Conservation (phyloP, 2,888 invertebrate species). For the Entomobrya multifasciata region DNA sequence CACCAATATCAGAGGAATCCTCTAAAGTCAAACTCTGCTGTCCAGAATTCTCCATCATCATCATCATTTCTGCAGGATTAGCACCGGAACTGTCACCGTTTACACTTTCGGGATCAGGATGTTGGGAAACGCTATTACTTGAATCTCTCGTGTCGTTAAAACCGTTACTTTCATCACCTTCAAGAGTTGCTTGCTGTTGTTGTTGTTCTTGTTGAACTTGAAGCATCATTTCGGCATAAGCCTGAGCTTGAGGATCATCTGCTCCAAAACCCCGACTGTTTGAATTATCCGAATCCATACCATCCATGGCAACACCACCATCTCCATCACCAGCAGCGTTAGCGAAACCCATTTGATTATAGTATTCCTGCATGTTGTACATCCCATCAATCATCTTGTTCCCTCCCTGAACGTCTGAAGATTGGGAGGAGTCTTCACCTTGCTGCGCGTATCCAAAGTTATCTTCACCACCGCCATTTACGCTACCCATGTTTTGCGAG, state of each 20-base stretch:
- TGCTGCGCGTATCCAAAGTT: constrained; percentile 3
- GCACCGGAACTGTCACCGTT: constrained; percentile 75
- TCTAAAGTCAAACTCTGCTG: constrained; percentile 73
- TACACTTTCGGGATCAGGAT: constrained; percentile 44
- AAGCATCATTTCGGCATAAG: constrained; percentile 69
- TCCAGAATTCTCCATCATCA: constrained; percentile 60
- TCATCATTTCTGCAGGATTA: constrained; percentile 58
- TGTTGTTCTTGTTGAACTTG: constrained; percentile 65
- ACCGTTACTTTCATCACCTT: constrained; percentile 79
- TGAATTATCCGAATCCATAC: constrained; percentile 63
- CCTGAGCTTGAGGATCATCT: constrained; percentile 58
- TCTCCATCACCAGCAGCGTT: constrained; percentile 31
- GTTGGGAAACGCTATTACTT: constrained; percentile 46
- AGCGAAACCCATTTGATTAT: constrained; percentile 60
- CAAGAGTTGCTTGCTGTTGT: constrained; percentile 10
- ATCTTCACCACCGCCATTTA: constrained; percentile 58
- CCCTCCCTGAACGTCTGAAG: constrained; percentile 41
- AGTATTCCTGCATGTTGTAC: constrained; percentile 66
- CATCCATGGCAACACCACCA: constrained; percentile 55
- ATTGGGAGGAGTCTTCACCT: constrained; percentile 62
- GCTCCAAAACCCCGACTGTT: constrained; percentile 41
- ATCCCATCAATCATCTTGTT: constrained; percentile 62
- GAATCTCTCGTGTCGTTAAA: constrained; percentile 66
- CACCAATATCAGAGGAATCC: constrained; percentile 79
- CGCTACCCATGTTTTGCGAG: constrained; percentile 61